Evolutionary conservation across 2,113 vertebrate species (phyloP), one percentile per base, ranked within the genome.

Genomic region (Nymphicus hollandicus): DNA sequence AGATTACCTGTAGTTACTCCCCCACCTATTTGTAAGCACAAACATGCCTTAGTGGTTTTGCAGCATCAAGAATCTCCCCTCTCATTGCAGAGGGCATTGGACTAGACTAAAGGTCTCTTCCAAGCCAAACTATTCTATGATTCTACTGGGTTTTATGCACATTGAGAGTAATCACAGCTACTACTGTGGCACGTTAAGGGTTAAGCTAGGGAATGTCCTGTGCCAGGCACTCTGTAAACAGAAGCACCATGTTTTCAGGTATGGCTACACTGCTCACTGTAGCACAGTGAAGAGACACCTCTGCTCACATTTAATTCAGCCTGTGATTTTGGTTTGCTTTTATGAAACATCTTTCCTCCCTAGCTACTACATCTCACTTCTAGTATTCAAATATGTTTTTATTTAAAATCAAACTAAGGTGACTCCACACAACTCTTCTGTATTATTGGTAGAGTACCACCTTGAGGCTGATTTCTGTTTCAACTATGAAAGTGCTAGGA

Each of bases 131-230:
- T 10, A 77, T 4, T 68, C 52, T 43, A 24, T 35, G n/a, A 61
- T 33, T 46, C 15, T 31, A 1, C 8, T 18, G 13, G 16, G 17
- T 81, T 96, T 81, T 74, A 81, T 0, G 5, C 35, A 68, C 10
- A 4, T 0, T 8, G 8, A 43, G 1, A 81, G n/a, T 1, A 72
- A 47, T 7, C 24, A 46, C 2, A 4, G 39, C 11, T 64, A 39
- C 41, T 50, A 4, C 35, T 72, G 71, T 39, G 65, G 29, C 2
- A 0, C 46, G 37, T 7, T 7, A n/a, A 81, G 37, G 44, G 31
- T 65, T 52, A 77, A 61, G 46, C 12, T 4, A 25, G 17, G 19
- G 8, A 81, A 61, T 1, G 2, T 35, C 23, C 56, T 79, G 61
- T 52, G 69, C 76, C 71, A 70, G 35, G 55, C 44, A 43, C 53